These are phyloP conservation scores for Holacanthus passer DNA, from an alignment of 2,113 vertebrate species.

Conservation along the genomic window DNA sequence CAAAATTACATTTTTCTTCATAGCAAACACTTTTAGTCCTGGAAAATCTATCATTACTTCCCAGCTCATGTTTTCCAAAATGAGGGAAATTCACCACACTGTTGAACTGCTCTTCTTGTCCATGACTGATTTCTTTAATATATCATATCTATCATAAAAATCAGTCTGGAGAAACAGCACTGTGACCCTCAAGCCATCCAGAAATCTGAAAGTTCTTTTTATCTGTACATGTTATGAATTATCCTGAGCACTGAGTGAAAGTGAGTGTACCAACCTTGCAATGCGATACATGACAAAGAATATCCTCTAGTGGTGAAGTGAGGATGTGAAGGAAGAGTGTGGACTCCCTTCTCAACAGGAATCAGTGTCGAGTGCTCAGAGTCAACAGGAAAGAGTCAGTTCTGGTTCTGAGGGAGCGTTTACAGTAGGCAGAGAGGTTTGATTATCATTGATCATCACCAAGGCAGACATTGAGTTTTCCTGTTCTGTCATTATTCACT, in stretches of 20 bases:
- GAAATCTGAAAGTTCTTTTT: neutral
- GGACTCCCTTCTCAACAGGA: neutral
- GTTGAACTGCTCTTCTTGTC: neutral
- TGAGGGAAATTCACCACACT: too few relatives aligned
- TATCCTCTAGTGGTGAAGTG: neutral
- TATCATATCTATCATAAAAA: too few relatives aligned
- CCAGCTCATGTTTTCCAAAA: neutral
- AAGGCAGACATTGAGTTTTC: neutral
- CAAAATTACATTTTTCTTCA: neutral
- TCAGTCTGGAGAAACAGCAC: neutral
- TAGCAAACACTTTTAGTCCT: neutral
- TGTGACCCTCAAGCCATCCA: neutral
- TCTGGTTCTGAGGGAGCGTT: constrained; percentile 1
- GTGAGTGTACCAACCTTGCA: neutral
- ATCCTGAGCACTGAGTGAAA: neutral
- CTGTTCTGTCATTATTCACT: constrained; percentile 4
- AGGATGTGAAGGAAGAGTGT: neutral
- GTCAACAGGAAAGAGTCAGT: constrained; percentile 3
- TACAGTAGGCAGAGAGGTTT: constrained; percentile 10
- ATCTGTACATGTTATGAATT: neutral
- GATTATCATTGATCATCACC: constrained; percentile 14
- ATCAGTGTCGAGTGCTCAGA: neutral
- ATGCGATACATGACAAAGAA: neutral
- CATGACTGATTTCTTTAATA: neutral
- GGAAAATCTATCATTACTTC: neutral